Evolutionary conservation across 1,140 invertebrate species (phyloP).

Genomic region (Drosophila punjabiensis): DNA sequence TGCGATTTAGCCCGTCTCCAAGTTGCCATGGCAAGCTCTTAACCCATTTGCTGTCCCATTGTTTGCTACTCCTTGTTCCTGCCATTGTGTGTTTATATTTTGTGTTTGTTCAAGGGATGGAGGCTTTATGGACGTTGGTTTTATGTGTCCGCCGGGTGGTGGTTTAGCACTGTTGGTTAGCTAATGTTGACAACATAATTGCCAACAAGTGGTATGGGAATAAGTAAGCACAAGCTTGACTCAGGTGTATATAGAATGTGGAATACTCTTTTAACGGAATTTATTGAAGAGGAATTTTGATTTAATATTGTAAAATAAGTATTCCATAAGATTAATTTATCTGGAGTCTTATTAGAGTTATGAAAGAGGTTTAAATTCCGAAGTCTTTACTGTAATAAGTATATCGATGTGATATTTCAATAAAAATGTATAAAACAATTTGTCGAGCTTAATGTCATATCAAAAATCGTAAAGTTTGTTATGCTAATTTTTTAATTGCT

Average conservation of each 20-base stretch:
- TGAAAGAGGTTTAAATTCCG: not conserved
- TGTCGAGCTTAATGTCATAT: too few species aligned
- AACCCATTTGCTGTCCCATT: conserved; percentile 58
- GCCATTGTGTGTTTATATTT: conserved; percentile 43
- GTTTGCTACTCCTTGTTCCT: conserved; percentile 9
- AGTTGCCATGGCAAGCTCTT: conserved; percentile 35
- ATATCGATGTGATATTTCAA: too few species aligned
- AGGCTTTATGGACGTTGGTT: conserved; percentile 27
- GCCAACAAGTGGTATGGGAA: conserved; percentile 31
- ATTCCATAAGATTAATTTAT: not conserved
- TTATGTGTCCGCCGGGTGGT: conserved; percentile 64
- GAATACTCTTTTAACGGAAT: not conserved
- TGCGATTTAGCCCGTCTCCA: conserved; percentile 19
- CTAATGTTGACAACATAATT: conserved; percentile 69
- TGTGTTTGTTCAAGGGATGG: conserved; percentile 9
- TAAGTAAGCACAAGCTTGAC: not conserved
- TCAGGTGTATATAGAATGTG: not conserved
- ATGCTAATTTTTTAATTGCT: too few species aligned
- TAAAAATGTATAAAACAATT: too few species aligned
- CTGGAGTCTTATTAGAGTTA: not conserved
- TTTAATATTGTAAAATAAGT: not conserved
- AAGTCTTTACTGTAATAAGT: too few species aligned
- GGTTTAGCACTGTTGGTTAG: conserved; percentile 27
- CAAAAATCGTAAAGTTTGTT: too few species aligned
- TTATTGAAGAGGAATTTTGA: not conserved